Evolutionary conservation across 2,797 vertebrate species (phyloP).

Genomic region (Gallinago solitaria): DNA sequence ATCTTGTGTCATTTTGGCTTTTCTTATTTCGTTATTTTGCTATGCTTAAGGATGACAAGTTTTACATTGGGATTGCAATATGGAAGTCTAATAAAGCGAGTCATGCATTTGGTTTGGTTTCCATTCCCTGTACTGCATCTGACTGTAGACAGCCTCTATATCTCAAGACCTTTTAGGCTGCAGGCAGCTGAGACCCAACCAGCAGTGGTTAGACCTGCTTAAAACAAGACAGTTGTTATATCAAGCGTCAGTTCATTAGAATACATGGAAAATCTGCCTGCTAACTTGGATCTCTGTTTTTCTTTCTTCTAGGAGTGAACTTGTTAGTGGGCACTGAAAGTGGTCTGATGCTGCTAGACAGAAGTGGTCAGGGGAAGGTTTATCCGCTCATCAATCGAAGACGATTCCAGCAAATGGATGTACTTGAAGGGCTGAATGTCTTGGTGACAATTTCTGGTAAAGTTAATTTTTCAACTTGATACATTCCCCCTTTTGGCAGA

Average conservation of each 20-base stretch:
- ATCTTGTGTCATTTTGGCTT: not conserved
- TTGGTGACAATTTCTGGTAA: constrained; percentile 98
- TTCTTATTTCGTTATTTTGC: not conserved
- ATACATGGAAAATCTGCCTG: not conserved
- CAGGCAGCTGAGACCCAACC: not conserved
- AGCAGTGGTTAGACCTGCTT: not conserved
- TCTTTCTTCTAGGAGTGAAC: constrained; percentile 86
- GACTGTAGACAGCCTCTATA: not conserved
- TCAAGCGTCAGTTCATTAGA: not conserved
- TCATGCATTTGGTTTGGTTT: not conserved
- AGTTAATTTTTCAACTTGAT: not conserved
- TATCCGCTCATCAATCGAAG: constrained; percentile 95
- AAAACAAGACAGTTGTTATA: not conserved
- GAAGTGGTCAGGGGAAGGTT: constrained; percentile 97
- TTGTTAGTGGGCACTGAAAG: constrained; percentile 96
- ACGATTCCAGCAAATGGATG: constrained; percentile 98
- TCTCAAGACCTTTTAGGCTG: not conserved
- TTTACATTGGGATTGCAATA: not conserved
- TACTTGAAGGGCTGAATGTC: constrained; percentile 96
- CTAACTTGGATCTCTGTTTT: constrained; percentile 21
- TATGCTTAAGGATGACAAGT: not conserved
- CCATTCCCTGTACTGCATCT: not conserved
- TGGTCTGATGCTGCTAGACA: constrained; percentile 96
- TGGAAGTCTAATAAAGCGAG: not conserved
- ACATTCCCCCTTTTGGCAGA: not conserved